Evolutionary conservation across 2,113 vertebrate species (phyloP).

Genomic region (Gavia stellata): DNA sequence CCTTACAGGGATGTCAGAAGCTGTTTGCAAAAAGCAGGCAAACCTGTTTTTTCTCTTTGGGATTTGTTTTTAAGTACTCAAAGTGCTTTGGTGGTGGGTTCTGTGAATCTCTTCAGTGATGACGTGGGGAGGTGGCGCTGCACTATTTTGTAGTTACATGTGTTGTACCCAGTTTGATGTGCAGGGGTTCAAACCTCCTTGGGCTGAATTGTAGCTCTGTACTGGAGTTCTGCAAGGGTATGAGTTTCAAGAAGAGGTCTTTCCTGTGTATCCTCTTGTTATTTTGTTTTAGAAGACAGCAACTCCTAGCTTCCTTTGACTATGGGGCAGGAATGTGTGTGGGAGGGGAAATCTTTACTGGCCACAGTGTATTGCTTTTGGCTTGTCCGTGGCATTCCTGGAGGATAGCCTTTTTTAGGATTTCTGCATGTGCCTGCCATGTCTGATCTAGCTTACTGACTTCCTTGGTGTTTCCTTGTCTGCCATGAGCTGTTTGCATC

Average conservation of each 20-base stretch:
- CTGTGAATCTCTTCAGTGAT: not conserved
- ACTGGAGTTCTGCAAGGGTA: not conserved
- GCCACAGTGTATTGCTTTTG: not conserved
- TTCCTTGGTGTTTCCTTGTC: not conserved
- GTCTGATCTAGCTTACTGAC: not conserved
- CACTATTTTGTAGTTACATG: not conserved
- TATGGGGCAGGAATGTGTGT: not conserved
- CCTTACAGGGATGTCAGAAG: not conserved
- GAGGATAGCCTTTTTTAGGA: not conserved
- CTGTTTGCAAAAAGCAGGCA: not conserved
- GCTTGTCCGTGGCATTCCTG: not conserved
- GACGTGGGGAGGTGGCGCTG: fast-evolving
- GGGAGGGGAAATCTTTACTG: not conserved
- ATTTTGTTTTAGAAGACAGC: not conserved
- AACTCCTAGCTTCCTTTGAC: not conserved
- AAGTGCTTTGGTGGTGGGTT: not conserved
- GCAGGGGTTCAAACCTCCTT: not conserved
- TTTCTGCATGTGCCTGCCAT: not conserved
- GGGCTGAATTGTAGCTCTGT: not conserved
- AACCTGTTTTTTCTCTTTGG: not conserved
- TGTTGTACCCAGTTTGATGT: not conserved
- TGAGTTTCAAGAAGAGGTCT: not conserved
- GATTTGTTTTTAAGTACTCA: not conserved
- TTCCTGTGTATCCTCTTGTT: not conserved
- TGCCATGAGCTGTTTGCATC: not conserved